Percentiles rank a stretch among this genome's conserved stretches.
Evolutionary conservation across 2,113 vertebrate genomes (phyloP).

Genomic region (Elaphurus davidianus): DNA sequence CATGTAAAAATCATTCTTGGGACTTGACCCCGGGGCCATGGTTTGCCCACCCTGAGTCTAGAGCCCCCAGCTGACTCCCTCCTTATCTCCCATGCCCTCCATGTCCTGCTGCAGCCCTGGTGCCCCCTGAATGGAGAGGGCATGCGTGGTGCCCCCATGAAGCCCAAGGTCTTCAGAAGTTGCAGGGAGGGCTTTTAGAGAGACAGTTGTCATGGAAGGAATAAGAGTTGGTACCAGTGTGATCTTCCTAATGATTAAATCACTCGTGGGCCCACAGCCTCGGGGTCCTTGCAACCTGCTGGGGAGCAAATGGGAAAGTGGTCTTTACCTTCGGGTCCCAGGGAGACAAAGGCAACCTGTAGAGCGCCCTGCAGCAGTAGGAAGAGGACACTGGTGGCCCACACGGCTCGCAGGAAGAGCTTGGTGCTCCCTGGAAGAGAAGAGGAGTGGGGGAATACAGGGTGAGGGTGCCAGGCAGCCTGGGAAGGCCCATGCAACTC

Average conservation of each 20-base stretch:
- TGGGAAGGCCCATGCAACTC: not conserved
- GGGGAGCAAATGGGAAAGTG: not conserved
- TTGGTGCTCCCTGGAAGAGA: slow-evolving; percentile 75
- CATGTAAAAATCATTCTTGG: not conserved
- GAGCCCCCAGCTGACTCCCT: not conserved
- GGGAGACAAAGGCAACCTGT: slow-evolving; percentile 81
- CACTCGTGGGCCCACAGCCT: rapidly evolving
- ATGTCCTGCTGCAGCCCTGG: not conserved
- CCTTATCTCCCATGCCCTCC: rapidly evolving
- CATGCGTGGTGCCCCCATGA: rapidly evolving
- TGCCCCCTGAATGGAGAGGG: not conserved
- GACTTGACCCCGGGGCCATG: rapidly evolving
- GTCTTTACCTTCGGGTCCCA: slow-evolving; percentile 76
- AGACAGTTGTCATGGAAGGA: not conserved
- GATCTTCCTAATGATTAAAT: not conserved
- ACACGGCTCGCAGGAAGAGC: slow-evolving; percentile 71
- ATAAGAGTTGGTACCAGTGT: rapidly evolving
- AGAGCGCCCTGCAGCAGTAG: slow-evolving; percentile 81
- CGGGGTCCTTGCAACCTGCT: not conserved
- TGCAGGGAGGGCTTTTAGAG: not conserved
- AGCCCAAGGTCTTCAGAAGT: not conserved
- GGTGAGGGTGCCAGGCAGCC: rapidly evolving
- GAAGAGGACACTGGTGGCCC: slow-evolving; percentile 79
- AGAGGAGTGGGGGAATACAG: rapidly evolving
- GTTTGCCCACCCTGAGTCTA: not conserved